Evolutionary conservation across 2,113 vertebrate species (phyloP).

Genomic region (Sula dactylatra): DNA sequence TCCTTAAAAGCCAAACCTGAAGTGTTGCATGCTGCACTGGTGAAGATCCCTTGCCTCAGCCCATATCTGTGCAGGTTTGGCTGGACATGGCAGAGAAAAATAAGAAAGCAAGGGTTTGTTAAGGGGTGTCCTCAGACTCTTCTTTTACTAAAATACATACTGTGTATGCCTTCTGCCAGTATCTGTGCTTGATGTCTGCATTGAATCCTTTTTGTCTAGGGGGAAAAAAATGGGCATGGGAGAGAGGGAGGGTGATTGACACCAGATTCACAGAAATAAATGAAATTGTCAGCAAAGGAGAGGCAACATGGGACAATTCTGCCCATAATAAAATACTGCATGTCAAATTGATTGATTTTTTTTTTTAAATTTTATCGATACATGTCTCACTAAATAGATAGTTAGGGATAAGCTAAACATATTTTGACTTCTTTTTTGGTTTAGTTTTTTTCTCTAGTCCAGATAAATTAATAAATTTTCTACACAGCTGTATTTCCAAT

Average conservation of each 20-base stretch:
- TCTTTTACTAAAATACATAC: background rate
- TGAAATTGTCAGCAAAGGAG: background rate
- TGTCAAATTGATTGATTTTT: background rate
- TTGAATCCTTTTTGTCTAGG: background rate
- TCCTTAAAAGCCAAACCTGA: background rate
- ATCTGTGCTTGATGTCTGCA: background rate
- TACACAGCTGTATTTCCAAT: background rate
- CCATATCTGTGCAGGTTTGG: background rate
- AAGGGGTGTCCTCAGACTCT: background rate
- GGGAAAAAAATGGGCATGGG: background rate
- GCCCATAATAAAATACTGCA: background rate
- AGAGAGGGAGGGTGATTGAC: background rate
- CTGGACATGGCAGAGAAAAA: background rate
- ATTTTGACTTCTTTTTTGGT: background rate
- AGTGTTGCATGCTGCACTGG: background rate
- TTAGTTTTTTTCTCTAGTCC: background rate
- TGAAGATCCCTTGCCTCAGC: background rate
- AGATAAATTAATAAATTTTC: background rate
- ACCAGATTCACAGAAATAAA: background rate
- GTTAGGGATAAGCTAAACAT: background rate
- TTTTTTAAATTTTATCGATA: background rate
- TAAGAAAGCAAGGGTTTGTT: background rate
- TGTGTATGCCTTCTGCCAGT: background rate
- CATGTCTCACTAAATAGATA: background rate
- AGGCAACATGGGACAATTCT: background rate